These are phyloP conservation scores for Lagopus leucura DNA, from an alignment of 2,113 vertebrate species.

Conservation along the genomic window DNA sequence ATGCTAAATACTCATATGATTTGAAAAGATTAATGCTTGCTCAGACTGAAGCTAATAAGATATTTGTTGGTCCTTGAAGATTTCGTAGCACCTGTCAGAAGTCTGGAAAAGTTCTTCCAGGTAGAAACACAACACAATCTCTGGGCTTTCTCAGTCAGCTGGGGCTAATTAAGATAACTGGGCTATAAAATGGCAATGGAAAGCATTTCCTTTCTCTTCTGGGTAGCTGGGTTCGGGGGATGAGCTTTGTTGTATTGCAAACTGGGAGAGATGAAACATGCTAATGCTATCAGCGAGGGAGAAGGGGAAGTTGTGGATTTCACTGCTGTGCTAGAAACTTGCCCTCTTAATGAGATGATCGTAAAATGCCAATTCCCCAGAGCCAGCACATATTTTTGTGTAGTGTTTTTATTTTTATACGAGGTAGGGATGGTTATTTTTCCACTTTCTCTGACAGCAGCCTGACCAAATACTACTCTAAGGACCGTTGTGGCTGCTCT, in stretches of 20 bases:
- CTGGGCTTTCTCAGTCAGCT: constrained; percentile 27
- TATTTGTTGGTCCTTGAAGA: background rate
- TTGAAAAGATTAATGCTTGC: constrained; percentile 6
- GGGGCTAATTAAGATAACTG: constrained; percentile 60
- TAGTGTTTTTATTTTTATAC: constrained; percentile 33
- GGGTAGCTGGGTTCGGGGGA: background rate
- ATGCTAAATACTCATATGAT: background rate
- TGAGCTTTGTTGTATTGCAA: constrained; percentile 19
- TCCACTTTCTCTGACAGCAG: constrained; percentile 50
- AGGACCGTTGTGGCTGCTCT: constrained; percentile 55
- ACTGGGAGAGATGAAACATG: background rate
- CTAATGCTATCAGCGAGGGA: background rate
- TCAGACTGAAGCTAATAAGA: background rate
- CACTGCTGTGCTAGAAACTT: constrained; percentile 26
- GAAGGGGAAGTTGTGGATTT: constrained; percentile 51
- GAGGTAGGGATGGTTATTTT: constrained; percentile 13
- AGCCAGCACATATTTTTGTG: constrained; percentile 33
- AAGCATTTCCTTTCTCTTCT: constrained; percentile 23
- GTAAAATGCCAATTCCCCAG: constrained; percentile 50
- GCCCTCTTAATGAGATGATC: constrained; percentile 57
- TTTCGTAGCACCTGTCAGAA: background rate
- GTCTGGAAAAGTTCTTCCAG: constrained; percentile 2
- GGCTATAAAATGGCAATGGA: constrained; percentile 27
- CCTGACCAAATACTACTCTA: constrained; percentile 59
- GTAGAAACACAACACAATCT: constrained; percentile 22